Conservation (phyloP, 1,140 invertebrate genomes). For the Listronotus bonariensis region DNA sequence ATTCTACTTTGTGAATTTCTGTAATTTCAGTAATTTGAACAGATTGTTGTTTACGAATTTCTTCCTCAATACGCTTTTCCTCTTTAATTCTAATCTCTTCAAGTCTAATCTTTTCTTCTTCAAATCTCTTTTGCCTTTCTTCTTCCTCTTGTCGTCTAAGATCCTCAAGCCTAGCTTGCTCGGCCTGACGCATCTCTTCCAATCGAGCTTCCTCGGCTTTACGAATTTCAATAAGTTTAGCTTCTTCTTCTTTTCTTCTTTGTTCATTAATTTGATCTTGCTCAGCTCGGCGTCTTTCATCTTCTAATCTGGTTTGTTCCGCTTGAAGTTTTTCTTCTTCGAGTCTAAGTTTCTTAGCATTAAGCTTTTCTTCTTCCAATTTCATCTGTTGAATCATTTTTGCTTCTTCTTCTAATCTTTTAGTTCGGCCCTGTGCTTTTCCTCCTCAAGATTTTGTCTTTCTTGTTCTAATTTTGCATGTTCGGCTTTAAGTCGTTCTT, state of each 20-base stretch:
- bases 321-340: slow-evolving; percentile 28
- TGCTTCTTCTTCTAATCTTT: slow-evolving; percentile 52
- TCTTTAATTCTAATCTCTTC: slow-evolving; percentile 27
- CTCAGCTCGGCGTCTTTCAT: slow-evolving; percentile 49
- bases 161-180: slow-evolving; percentile 47
- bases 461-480: slow-evolving; percentile 33
- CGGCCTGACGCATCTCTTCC: slow-evolving; percentile 22
- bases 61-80: slow-evolving; percentile 25
- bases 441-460: slow-evolving; percentile 36
- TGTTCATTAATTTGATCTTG: slow-evolving; percentile 26
- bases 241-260: slow-evolving; percentile 38
- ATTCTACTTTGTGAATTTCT: slow-evolving; percentile 38
- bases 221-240: slow-evolving; percentile 41
- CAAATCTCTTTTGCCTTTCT: slow-evolving; percentile 20
- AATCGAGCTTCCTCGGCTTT: slow-evolving; percentile 33
- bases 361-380: slow-evolving; percentile 55
- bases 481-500: slow-evolving; percentile 43
- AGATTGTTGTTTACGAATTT: slow-evolving; percentile 36
- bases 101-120: slow-evolving; percentile 40
- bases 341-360: slow-evolving; percentile 34
- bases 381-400: slow-evolving; percentile 49
- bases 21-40: slow-evolving; percentile 43
- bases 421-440: slow-evolving; percentile 49
- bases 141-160: slow-evolving; percentile 45
- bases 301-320: slow-evolving; percentile 43